Evolutionary conservation across 1,140 invertebrate species (phyloP).

Genomic region (Sarcophaga bullata): DNA sequence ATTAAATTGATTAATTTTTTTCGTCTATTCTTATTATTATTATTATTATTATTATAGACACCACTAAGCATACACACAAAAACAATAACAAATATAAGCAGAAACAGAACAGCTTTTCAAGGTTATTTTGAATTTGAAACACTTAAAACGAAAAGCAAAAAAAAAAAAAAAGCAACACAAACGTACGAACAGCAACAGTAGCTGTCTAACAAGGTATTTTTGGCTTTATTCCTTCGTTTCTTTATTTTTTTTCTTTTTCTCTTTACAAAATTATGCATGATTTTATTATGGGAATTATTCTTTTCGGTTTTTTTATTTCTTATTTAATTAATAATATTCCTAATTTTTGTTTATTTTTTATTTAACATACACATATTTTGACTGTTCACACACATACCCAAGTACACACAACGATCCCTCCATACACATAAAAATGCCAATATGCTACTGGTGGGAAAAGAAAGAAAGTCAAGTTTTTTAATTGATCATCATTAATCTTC

Average conservation of each 20-base stretch:
- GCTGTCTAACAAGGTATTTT: neutral
- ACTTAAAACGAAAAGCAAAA: no score
- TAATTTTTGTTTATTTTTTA: constrained; percentile 12
- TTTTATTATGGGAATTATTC: neutral
- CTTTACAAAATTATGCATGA: no score
- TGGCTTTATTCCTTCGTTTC: neutral
- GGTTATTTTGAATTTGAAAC: neutral
- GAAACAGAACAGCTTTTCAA: neutral
- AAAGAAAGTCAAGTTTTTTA: constrained; percentile 30
- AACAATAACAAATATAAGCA: neutral
- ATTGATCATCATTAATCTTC: constrained; percentile 39
- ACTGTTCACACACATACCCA: neutral
- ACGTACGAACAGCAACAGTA: neutral
- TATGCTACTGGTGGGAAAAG: constrained; percentile 6
- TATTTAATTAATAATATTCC: neutral
- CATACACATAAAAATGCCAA: constrained; percentile 13
- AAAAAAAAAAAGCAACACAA: neutral
- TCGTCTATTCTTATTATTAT: no score
- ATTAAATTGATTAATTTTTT: constrained; percentile 30
- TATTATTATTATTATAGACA: neutral
- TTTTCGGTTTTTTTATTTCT: neutral
- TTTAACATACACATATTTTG: constrained; percentile 6
- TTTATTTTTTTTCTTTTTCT: neutral
- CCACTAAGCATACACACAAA: neutral
- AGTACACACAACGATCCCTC: no score